Conservation (phyloP, 2,888 invertebrate genomes). For the Oligia fasciuncula region DNA sequence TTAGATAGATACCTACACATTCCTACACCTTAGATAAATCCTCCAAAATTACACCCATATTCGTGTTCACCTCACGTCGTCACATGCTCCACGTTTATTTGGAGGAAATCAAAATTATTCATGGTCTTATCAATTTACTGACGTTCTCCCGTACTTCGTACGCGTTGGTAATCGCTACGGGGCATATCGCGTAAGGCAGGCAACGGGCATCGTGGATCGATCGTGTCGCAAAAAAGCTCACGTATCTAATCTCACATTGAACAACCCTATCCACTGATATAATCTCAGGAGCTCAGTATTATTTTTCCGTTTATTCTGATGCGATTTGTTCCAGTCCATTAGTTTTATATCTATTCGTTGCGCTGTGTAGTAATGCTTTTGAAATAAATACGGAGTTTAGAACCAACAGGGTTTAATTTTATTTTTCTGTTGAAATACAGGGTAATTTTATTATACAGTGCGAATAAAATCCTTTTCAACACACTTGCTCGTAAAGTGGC, state of each 20-base stretch:
- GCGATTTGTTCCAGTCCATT: slow-evolving; percentile 57
- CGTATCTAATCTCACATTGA: slow-evolving; percentile 63
- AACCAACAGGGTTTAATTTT: slow-evolving; percentile 17
- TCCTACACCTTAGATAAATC: slow-evolving; percentile 22
- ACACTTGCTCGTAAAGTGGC: too few relatives aligned
- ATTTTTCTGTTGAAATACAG: slow-evolving; percentile 20
- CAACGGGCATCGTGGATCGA: slow-evolving; percentile 45
- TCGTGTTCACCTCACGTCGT: slow-evolving; percentile 31
- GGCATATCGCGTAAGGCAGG: background rate
- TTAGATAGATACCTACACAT: background rate
- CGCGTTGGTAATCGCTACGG: slow-evolving; percentile 6
- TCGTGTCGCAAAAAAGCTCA: slow-evolving; percentile 60
- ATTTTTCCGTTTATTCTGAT: slow-evolving; percentile 55
- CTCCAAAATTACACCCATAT: slow-evolving; percentile 10
- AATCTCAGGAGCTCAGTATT: slow-evolving; percentile 47
- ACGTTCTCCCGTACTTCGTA: slow-evolving; percentile 1
- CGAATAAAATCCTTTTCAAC: too few relatives aligned
- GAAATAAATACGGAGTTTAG: slow-evolving; percentile 28
- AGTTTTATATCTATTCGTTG: slow-evolving; percentile 33
- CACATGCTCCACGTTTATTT: slow-evolving; percentile 33
- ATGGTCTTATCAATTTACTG: slow-evolving; percentile 28
- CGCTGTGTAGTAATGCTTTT: slow-evolving; percentile 24
- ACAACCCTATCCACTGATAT: slow-evolving; percentile 50
- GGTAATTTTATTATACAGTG: slow-evolving; percentile 11
- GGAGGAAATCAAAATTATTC: slow-evolving; percentile 22